A percentile compares a stretch with the other conserved stretches of the same genome.
phyloP scores from a whole-genome alignment of 2,113 vertebrate genomes.

The Melozone crissalis region DNA sequence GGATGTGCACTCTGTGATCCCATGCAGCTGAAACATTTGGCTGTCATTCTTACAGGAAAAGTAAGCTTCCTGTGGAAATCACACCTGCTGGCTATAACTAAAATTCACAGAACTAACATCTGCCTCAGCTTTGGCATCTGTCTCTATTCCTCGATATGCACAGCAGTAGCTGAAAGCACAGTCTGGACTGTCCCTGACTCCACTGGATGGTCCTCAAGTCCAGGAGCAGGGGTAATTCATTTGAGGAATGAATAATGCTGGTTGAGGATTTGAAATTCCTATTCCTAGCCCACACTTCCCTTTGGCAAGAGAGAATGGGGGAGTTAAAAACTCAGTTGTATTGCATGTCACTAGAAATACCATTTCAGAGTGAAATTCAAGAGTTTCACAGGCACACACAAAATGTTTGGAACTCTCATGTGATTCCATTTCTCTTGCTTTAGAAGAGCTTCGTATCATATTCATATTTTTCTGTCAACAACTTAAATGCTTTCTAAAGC shows the following conservation, averaged over 20 bases:
- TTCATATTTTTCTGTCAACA: background rate
- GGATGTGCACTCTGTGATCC: background rate
- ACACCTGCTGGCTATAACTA: background rate
- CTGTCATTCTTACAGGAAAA: background rate
- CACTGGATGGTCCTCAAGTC: background rate
- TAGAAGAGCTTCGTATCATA: background rate
- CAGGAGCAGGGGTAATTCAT: background rate
- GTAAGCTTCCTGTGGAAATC: background rate
- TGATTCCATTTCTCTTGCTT: background rate
- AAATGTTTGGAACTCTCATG: background rate
- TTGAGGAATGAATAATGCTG: background rate
- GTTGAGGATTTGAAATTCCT: background rate
- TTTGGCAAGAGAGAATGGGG: background rate
- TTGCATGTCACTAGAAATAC: background rate
- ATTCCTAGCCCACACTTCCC: background rate
- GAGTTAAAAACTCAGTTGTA: background rate
- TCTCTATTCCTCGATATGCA: background rate
- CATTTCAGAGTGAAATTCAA: background rate
- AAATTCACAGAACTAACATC: background rate
- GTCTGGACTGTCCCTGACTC: background rate
- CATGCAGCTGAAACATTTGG: background rate
- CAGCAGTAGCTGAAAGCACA: background rate
- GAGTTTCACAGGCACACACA: background rate
- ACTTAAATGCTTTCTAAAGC: background rate
- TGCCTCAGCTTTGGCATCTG: background rate